A percentile compares a stretch with the other conserved stretches of the same genome.
These are phyloP conservation scores for Zosterops lateralis DNA, from an alignment of 2,113 vertebrate species.

Conservation along the genomic window DNA sequence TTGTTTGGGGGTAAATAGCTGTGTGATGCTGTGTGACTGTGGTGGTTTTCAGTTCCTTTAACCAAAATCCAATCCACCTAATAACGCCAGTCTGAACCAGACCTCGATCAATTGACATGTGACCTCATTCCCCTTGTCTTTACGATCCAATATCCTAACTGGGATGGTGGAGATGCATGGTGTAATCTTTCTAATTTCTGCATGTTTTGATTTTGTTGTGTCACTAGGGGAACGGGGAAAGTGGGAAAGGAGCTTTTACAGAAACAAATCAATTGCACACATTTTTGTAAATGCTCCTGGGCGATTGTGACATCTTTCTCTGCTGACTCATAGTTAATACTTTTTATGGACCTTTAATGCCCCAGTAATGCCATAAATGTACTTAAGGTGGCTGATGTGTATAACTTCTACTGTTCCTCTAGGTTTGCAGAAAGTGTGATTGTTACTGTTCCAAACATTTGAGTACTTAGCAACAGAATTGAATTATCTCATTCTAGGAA, in stretches of 20 bases:
- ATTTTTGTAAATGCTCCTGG: conserved; percentile 74
- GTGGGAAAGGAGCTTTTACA: conserved; percentile 67
- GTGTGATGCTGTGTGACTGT: conserved; percentile 89
- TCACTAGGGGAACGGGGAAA: conserved; percentile 52
- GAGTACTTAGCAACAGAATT: conserved; percentile 54
- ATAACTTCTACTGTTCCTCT: conserved; percentile 66
- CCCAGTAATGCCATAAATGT: conserved; percentile 37
- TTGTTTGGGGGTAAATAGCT: conserved; percentile 90
- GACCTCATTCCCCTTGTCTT: conserved; percentile 72
- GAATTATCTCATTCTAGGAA: conserved; percentile 47
- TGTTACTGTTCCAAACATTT: conserved; percentile 72
- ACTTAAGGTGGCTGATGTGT: conserved; percentile 75
- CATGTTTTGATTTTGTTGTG: conserved; percentile 79
- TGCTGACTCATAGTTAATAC: conserved; percentile 61
- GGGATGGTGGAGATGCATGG: conserved; percentile 80
- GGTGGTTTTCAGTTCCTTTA: conserved; percentile 83
- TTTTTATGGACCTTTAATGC: conserved; percentile 27
- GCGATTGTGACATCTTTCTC: conserved; percentile 44
- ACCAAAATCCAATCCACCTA: conserved; percentile 79
- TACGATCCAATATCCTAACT: conserved; percentile 72
- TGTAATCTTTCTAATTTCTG: conserved; percentile 78
- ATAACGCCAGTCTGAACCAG: conserved; percentile 75
- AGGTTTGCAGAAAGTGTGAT: conserved; percentile 73
- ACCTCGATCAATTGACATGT: conserved; percentile 76
- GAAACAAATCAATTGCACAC: conserved; percentile 6